Base-by-base conservation (phyloP, 2,797 vertebrate species). In the Falco concolor region DNA sequence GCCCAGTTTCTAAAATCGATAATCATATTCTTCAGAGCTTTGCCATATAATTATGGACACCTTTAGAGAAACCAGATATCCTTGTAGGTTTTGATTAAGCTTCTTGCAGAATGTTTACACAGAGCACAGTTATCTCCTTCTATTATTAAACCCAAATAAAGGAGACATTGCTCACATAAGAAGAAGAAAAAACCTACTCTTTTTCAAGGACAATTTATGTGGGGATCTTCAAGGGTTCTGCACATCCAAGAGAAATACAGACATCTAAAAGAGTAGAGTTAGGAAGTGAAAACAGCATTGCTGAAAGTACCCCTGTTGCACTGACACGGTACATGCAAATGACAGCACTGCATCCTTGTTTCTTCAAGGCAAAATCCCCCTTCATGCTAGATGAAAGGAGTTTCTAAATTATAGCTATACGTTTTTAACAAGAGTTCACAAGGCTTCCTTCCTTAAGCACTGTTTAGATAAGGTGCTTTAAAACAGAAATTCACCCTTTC, bases 381-480 rank as follows among this genome's bases (percentile, higher is more conserved):
- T 96, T 96, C 81, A 93, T 92, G 81, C 61, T 80, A 94, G 94
- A 96, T 95, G 90, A 97, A 97, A 95, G 93, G 65, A 83, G 28
- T 72, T 93, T 44, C 42, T 96, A 90, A 96, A 96, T 93, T 95
- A 92, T 3, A 94, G 86, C 78, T 92, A 52, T 83, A 75, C 10
- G 64, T 95, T 95, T 96, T 92, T 96, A 95, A 90, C 70, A 87
- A 49, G 86, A 89, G 81, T 94, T 95, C 95, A 95, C 53, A 89
- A 93, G 69, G 64, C 89, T 91, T 93, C 44, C 80, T 91, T 93
- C 86, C 87, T 91, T 68, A 56, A 81, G 12, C 4, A 44, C 52
- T 91, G 93, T 94, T 94, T 95, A 93, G 90, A 90, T 89, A 79
- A 84, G 86, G 78, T 44, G 9, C n/a, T 79, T 94, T 89, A 78